Evolutionary conservation across 2,113 vertebrate species (phyloP).

Genomic region (Coturnix japonica): DNA sequence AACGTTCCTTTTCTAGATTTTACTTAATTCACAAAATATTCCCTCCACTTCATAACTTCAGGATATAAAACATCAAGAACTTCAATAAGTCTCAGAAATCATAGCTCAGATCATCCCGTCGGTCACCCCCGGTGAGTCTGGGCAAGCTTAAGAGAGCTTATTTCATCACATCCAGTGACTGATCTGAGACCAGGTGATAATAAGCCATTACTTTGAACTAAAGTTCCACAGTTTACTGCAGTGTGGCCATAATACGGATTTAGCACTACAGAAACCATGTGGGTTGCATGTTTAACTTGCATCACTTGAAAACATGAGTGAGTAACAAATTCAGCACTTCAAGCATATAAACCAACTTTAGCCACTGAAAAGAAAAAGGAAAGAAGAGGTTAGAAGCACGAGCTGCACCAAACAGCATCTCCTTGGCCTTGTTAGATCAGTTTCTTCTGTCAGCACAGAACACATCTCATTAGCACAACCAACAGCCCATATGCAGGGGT

Average conservation of each 20-base stretch:
- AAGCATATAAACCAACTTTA: not conserved
- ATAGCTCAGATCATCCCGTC: not conserved
- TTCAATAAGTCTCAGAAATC: not conserved
- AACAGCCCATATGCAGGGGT: not conserved
- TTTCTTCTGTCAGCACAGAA: not conserved
- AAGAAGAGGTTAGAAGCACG: not conserved
- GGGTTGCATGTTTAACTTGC: not conserved
- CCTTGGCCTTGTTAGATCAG: not conserved
- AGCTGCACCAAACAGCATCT: not conserved
- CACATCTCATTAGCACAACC: not conserved
- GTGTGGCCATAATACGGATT: not conserved
- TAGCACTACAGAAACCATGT: not conserved
- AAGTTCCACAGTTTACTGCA: too few relatives aligned
- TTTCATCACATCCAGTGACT: too few relatives aligned
- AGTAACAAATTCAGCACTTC: not conserved
- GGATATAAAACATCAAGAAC: not conserved
- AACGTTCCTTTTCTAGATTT: not conserved
- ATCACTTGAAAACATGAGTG: not conserved
- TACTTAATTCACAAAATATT: slow-evolving; percentile 11
- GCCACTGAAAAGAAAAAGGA: not conserved
- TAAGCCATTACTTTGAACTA: too few relatives aligned
- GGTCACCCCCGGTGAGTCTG: not conserved
- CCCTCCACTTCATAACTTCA: not conserved
- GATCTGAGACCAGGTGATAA: too few relatives aligned
- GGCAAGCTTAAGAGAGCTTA: too few relatives aligned